Evolutionary conservation across 2,113 vertebrate species (phyloP), one percentile per base, ranked within the genome.

Genomic region (Carassius carassius): DNA sequence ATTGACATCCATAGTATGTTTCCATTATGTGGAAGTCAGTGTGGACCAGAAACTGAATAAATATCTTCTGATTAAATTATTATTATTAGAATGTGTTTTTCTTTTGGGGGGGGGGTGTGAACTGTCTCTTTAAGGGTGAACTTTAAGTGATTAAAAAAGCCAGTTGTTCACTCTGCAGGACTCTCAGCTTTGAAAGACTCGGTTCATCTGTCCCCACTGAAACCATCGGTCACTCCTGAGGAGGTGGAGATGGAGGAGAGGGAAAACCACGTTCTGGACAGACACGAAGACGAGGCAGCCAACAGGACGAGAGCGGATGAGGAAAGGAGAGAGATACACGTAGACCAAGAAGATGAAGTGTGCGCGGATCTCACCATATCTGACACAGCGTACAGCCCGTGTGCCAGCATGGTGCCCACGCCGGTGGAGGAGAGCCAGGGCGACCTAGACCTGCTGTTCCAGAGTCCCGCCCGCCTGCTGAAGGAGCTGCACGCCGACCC

Each of bases 331-430:
- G 92, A 92, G 29, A 88, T 91, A 76, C 94, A 93, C 19, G 93
- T 94, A 81, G 94, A 95, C 14, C 92, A 94, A 77, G 95, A 95
- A 49, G 92, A 92, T 76, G 90, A 96, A 1, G 93, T 90, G 87
- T 29, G 74, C 4, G 94, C 95, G 1, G 92, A 95, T 11, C 93
- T 97, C 87, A 97, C 96, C 54, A 99, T 99, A 84, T 99, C 98
- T 35, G 98, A 99, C 93, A 92, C 96, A 44, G 91, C 92, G 0
- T 99, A 99, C 93, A 98, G 91, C 93, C 98, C 98, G n/a, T 97
- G 97, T 84, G 94, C 95, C 90, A 99, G 98, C 88, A 93, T 99
- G 93, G 92, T 99, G 58, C 97, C 98, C 78, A 98, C 97, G 3
- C 98, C 98, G 0, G 92, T 97, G 88, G 97, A 97, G 10, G 96